These are phyloP conservation scores for Bujurquina vittata DNA, from an alignment of 2,113 vertebrate species.

Conservation along the genomic window DNA sequence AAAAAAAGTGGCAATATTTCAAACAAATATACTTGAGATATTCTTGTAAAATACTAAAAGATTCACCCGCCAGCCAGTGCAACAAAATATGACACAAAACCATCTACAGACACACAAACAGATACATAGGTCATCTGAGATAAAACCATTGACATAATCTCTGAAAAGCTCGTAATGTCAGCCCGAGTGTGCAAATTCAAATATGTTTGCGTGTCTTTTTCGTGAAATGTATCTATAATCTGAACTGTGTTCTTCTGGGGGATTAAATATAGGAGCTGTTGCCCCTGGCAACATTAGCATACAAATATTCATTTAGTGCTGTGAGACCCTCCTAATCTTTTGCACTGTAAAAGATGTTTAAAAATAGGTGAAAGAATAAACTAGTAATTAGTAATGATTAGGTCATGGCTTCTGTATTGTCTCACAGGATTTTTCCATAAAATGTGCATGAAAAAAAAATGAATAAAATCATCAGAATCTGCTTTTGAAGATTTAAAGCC, in stretches of 20 bases:
- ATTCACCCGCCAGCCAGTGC: no score
- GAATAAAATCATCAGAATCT: accelerated
- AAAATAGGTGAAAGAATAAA: background rate
- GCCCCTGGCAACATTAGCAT: slow-evolving; percentile 27
- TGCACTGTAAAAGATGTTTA: background rate
- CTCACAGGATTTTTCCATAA: background rate
- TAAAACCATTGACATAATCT: background rate
- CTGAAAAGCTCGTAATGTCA: background rate
- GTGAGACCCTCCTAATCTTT: background rate
- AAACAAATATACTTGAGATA: background rate
- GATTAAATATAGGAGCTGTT: slow-evolving; percentile 42
- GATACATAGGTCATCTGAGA: no score
- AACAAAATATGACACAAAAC: background rate
- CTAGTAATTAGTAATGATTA: background rate
- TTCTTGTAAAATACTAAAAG: accelerated
- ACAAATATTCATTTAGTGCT: slow-evolving; percentile 21
- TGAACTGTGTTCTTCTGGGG: slow-evolving; percentile 17
- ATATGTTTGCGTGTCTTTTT: background rate
- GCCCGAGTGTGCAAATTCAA: background rate
- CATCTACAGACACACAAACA: background rate
- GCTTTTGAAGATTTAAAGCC: background rate
- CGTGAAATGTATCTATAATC: slow-evolving; percentile 26
- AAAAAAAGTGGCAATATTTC: accelerated
- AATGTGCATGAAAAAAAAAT: background rate
- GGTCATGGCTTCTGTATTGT: background rate